These are phyloP conservation scores for Hippasteria phrygiana DNA, from an alignment of 53 echinoderm and acorn worm genomes.

Conservation along the genomic window DNA sequence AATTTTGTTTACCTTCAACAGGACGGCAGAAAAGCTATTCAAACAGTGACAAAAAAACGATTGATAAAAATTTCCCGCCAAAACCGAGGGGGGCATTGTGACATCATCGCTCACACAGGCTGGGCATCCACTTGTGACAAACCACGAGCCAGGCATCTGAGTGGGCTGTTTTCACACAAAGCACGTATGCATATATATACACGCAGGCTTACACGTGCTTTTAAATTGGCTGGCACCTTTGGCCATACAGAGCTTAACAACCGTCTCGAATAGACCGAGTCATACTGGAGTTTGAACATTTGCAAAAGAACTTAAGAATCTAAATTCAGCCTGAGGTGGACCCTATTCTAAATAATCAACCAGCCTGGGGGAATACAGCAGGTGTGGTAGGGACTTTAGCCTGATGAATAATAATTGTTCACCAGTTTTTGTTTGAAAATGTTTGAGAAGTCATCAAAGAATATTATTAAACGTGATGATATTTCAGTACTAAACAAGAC, in stretches of 20 bases:
- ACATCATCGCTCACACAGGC: slow-evolving; percentile 30
- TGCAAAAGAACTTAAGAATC: neutral
- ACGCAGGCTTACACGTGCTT: neutral
- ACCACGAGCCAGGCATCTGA: neutral
- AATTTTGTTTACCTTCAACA: neutral
- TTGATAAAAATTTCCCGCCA: slow-evolving; percentile 47
- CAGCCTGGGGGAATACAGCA: neutral
- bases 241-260: neutral
- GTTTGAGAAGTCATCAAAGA: neutral
- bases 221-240: neutral
- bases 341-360: neutral
- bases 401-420: neutral
- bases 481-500: too few species aligned
- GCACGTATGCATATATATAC: neutral
- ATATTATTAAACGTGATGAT: neutral
- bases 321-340: neutral
- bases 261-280: neutral
- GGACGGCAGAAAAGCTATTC: neutral
- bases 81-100: slow-evolving; percentile 24
- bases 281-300: slow-evolving; percentile 2
- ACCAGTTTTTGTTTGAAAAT: neutral
- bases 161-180: neutral
- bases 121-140: slow-evolving; percentile 4
- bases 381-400: slow-evolving; percentile 5
- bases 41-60: neutral